Evolutionary conservation across 2,113 vertebrate species (phyloP).

Genomic region (Centropristis striata): DNA sequence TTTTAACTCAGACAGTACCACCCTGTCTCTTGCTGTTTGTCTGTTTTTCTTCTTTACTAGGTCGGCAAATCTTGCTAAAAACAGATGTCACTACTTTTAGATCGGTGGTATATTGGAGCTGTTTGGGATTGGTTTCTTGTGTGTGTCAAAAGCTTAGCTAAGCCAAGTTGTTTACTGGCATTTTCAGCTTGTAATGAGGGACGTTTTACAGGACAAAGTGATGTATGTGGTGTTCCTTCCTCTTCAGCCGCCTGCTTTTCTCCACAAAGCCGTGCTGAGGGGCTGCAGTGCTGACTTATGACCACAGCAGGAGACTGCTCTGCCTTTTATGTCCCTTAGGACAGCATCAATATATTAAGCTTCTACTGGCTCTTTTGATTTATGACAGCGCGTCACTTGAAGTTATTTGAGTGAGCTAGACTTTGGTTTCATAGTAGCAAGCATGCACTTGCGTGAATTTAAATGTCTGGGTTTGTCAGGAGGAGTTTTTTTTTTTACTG

Average conservation of each 20-base stretch:
- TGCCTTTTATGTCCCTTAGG: slow-evolving; percentile 55
- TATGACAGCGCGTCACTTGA: slow-evolving; percentile 30
- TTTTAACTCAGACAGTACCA: not conserved
- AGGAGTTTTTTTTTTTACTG: not conserved
- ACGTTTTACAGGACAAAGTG: slow-evolving; percentile 54
- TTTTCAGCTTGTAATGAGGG: slow-evolving; percentile 45
- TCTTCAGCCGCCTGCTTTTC: slow-evolving; percentile 47
- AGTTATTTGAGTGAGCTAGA: slow-evolving; percentile 49
- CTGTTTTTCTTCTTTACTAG: slow-evolving; percentile 9
- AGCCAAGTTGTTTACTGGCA: slow-evolving; percentile 48
- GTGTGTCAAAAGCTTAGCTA: slow-evolving; percentile 48
- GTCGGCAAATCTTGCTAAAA: slow-evolving; percentile 15
- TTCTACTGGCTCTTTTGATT: slow-evolving; percentile 53
- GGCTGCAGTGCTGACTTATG: slow-evolving; percentile 44
- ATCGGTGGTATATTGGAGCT: slow-evolving; percentile 24
- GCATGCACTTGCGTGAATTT: slow-evolving; percentile 50
- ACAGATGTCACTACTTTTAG: slow-evolving; percentile 46
- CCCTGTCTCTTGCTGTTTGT: slow-evolving; percentile 17
- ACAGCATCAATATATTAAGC: slow-evolving; percentile 56
- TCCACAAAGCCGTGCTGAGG: slow-evolving; percentile 31
- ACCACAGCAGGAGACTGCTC: slow-evolving; percentile 44
- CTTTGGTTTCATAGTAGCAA: slow-evolving; percentile 42
- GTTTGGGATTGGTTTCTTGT: slow-evolving; percentile 44
- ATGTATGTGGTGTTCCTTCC: slow-evolving; percentile 62
- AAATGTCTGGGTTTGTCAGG: slow-evolving; percentile 22